A percentile compares a stretch with the other conserved stretches of the same genome.
Conservation (phyloP, 2,888 invertebrate genomes). For the Eristalis intricaria region DNA sequence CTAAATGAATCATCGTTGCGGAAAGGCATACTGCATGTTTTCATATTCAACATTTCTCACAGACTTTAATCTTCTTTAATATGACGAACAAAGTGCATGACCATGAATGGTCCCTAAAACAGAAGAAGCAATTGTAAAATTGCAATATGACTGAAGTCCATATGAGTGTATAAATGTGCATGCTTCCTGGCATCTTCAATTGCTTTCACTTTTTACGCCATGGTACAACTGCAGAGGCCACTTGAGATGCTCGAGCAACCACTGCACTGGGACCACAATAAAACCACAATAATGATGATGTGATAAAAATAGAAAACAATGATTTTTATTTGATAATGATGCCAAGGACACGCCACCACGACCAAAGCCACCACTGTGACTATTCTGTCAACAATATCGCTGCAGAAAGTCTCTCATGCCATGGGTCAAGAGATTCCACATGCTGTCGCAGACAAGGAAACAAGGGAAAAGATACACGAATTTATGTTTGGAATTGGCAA, state of each 20-base stretch:
- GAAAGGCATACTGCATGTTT: neutral
- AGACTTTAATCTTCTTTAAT: neutral
- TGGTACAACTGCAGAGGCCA: slow-evolving; percentile 34
- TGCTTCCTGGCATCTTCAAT: slow-evolving; percentile 11
- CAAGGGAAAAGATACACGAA: neutral
- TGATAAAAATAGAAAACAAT: slow-evolving; percentile 66
- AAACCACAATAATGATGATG: slow-evolving; percentile 46
- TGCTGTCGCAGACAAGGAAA: neutral
- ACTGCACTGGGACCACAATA: slow-evolving; percentile 34
- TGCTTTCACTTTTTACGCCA: slow-evolving; percentile 56
- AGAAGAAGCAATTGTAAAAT: neutral
- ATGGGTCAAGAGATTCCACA: slow-evolving; percentile 38
- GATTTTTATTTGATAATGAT: slow-evolving; percentile 65
- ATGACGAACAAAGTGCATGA: neutral
- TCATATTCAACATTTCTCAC: neutral
- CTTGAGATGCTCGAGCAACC: slow-evolving; percentile 37
- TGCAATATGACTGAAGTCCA: neutral
- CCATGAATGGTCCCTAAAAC: neutral
- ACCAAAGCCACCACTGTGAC: neutral
- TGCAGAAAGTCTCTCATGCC: neutral
- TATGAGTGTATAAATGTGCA: neutral
- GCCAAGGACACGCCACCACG: slow-evolving; percentile 50
- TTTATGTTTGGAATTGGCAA: slow-evolving; percentile 22
- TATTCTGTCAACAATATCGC: slow-evolving; percentile 19
- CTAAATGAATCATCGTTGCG: slow-evolving; percentile 17